These are phyloP conservation scores for Berghia stephanieae DNA, from an alignment of 1,140 invertebrate genomes.

Conservation along the genomic window DNA sequence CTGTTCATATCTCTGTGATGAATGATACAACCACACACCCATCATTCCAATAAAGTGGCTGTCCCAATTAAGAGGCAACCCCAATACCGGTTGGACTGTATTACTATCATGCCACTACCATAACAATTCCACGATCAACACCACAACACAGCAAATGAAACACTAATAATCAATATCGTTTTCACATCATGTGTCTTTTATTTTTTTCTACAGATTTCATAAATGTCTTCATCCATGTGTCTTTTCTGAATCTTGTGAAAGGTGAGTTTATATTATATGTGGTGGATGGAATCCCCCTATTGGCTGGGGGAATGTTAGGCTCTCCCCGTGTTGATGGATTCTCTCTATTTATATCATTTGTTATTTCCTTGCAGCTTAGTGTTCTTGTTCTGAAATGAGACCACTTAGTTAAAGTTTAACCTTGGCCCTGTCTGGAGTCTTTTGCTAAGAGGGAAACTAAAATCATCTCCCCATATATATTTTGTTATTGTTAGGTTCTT, in stretches of 20 bases:
- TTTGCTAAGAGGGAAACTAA: too few species aligned
- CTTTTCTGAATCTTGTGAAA: slow-evolving; percentile 1
- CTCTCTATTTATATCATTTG: neutral
- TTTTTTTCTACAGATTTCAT: slow-evolving; percentile 19
- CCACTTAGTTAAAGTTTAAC: neutral
- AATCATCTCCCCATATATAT: too few species aligned
- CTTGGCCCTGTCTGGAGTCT: too few species aligned
- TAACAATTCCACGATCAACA: too few species aligned
- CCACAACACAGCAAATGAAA: too few species aligned
- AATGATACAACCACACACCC: too few species aligned
- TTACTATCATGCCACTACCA: neutral
- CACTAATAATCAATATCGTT: neutral
- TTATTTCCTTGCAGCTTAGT: neutral
- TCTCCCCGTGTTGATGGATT: neutral
- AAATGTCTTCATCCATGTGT: slow-evolving; percentile 19
- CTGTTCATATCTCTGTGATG: too few species aligned
- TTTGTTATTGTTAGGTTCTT: too few species aligned
- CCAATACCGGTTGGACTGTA: neutral
- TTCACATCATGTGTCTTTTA: neutral
- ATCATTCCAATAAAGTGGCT: neutral
- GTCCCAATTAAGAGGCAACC: neutral
- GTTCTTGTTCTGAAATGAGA: neutral
- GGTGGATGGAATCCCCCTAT: neutral
- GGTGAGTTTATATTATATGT: slow-evolving; percentile 2
- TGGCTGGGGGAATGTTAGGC: neutral